phyloP scores from a whole-genome alignment of 1,140 invertebrate genomes.

The Harlomillsia oculata region DNA sequence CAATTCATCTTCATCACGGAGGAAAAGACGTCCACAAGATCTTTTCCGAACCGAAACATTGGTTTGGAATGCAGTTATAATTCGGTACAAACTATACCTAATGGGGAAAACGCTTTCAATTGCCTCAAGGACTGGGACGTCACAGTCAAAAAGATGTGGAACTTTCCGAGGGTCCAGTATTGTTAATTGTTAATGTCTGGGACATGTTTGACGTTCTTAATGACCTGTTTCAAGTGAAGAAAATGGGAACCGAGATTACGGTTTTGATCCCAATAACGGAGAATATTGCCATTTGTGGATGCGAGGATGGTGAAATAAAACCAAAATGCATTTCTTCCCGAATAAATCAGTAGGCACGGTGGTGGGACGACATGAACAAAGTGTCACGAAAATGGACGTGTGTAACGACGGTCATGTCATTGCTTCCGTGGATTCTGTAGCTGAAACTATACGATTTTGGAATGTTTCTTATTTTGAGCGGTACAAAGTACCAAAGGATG shows the following conservation, averaged over 20 bases:
- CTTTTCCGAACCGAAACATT: not conserved
- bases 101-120: not conserved
- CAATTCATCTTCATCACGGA: too few species aligned
- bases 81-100: not conserved
- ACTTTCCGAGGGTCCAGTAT: too few species aligned
- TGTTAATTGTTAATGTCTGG: too few species aligned
- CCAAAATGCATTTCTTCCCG: slow-evolving; percentile 78
- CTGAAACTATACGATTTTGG: slow-evolving; percentile 77
- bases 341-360: slow-evolving; percentile 71
- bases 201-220: slow-evolving; percentile 83
- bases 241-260: slow-evolving; percentile 69
- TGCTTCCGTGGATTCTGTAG: slow-evolving; percentile 77
- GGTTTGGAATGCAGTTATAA: too few species aligned
- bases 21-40: not conserved
- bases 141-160: slow-evolving; percentile 6
- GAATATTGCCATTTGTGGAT: slow-evolving; percentile 71
- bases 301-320: slow-evolving; percentile 75
- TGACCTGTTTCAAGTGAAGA: slow-evolving; percentile 55
- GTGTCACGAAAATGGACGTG: slow-evolving; percentile 67
- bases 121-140: slow-evolving; percentile 15
- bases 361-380: slow-evolving; percentile 64
- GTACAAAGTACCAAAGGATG: slow-evolving; percentile 53
- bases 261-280: slow-evolving; percentile 75
- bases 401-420: slow-evolving; percentile 64
- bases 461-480: slow-evolving; percentile 78